Evolutionary conservation across 2,888 invertebrate species (phyloP).

Genomic region (Leuctra nigra): DNA sequence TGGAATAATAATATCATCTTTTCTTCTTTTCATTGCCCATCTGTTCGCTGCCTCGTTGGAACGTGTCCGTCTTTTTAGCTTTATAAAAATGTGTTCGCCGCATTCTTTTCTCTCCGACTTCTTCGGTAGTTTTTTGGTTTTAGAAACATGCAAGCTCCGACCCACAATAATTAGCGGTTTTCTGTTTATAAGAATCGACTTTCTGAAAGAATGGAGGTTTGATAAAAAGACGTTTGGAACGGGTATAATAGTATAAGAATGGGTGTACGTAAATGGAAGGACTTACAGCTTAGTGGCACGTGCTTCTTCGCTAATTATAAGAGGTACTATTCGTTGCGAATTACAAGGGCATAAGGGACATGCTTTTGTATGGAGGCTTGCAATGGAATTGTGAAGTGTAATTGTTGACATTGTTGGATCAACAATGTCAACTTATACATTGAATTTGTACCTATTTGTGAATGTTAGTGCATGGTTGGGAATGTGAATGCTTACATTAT

Average conservation of each 20-base stretch:
- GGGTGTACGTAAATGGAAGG: background rate
- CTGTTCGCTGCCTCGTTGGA: conserved; percentile 5
- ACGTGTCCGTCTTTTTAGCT: conserved; percentile 1
- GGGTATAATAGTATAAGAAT: background rate
- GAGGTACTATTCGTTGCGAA: background rate
- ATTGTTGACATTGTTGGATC: too few species aligned
- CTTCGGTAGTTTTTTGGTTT: background rate
- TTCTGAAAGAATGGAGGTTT: background rate
- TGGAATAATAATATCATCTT: background rate
- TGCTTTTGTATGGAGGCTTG: too few species aligned
- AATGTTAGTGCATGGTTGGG: too few species aligned
- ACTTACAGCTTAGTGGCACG: background rate
- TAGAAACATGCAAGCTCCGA: background rate
- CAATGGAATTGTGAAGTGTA: too few species aligned
- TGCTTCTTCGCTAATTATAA: conserved; percentile 10
- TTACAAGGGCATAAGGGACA: too few species aligned
- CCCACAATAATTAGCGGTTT: conserved; percentile 2
- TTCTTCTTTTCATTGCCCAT: background rate
- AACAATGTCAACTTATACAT: too few species aligned
- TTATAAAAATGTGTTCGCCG: background rate
- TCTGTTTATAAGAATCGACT: background rate
- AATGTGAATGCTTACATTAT: too few species aligned
- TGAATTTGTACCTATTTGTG: too few species aligned
- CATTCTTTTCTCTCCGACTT: too few species aligned
- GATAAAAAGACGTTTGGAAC: background rate